Base-by-base conservation (phyloP, 2,113 vertebrate genomes). In the Probosciger aterrimus region DNA sequence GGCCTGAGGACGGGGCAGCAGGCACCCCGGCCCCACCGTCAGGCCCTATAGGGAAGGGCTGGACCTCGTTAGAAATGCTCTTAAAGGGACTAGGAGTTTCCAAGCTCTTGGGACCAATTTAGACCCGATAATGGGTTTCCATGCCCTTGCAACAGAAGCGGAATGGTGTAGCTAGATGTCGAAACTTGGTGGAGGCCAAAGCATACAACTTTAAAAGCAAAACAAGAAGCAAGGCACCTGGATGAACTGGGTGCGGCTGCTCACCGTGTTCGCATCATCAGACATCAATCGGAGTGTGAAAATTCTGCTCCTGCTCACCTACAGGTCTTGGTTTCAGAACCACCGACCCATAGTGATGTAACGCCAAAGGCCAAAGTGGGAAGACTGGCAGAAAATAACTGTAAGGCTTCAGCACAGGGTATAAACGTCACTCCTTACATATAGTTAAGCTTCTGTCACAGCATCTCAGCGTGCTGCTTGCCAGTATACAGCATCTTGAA, bases 141-240 rank as follows among this genome's bases (percentile, higher is more conserved):
- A 22, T 0, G 0, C 10, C 0, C 20, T 39, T 25, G 57, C 50
- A 37, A 4, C 12, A 11, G 47, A 70, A 62, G 5, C 0, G 1
- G 5, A 6, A 7, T 12, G 15, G 7, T 1, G 1, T 2, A 41
- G 14, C 9, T 23, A 8, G 0, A 2, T 22, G 44, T 39, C 46
- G 18, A 25, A 75, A 22, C 10, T n/a, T 10, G 5, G 25, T 5
- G 31, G 18, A 53, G 31, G 13, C 82, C 41, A 9, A 63, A 68
- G 24, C 4, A 1, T 33, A 20, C 18, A 39, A n/a, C 67, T 69
- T 73, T 0, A 13, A 22, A 24, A 41, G 17, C 10, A 52, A 37
- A 19, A 47, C 35, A 7, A 19, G 4, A 25, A 82, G 49, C 31
- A 7, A 50, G 71, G 57, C 33, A 47, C 55, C 41, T 3, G 11